Evolutionary conservation across 1,140 invertebrate genomes (phyloP), one percentile per base, ranked within the genome.

Genomic region (Drosophila navojoa): DNA sequence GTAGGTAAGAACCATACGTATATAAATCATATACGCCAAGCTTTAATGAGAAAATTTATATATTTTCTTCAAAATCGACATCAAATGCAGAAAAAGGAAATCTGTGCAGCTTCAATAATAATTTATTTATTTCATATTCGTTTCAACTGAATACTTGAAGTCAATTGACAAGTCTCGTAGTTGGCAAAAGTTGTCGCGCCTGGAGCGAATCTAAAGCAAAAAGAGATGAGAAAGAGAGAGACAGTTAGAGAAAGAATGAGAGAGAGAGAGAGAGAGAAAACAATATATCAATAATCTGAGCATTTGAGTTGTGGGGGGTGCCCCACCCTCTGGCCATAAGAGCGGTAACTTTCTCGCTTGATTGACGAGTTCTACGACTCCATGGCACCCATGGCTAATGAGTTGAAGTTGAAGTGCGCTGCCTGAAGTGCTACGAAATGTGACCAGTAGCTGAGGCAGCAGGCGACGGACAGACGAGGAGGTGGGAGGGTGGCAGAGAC

Each of bases 331-430:
- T n/a, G 10, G 19, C 40, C 13, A 44, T 15, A 38, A 2, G 29
- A 16, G 40, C 11, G 75, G 69, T 64, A 87, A 87, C 84, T 87
- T 87, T 87, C 84, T 87, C 84, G 85, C 76, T 84, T 82, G 84
- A 87, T 89, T 89, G 80, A 87, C 84, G 73, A 87, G 84, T 87
- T 87, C 84, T 87, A 87, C 85, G 79, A 49, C 60, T 58, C 53
- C 71, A 61, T 69, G 53, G 75, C 79, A 76, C 67, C 84, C 76
- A 76, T 76, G 50, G 58, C 58, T 76, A 79, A 82, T 86, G 84
- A 89, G 79, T 79, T 64, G 76, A 63, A 74, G 77, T 81, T 70
- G 79, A 87, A 82, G 82, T 82, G 61, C 70, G 32, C 58, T 72
- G 19, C 38, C 29, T 55, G 55, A 58, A 61, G 52, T 74, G 75